Evolutionary conservation across 2,888 invertebrate species (phyloP).

Genomic region (Hedya salicella): DNA sequence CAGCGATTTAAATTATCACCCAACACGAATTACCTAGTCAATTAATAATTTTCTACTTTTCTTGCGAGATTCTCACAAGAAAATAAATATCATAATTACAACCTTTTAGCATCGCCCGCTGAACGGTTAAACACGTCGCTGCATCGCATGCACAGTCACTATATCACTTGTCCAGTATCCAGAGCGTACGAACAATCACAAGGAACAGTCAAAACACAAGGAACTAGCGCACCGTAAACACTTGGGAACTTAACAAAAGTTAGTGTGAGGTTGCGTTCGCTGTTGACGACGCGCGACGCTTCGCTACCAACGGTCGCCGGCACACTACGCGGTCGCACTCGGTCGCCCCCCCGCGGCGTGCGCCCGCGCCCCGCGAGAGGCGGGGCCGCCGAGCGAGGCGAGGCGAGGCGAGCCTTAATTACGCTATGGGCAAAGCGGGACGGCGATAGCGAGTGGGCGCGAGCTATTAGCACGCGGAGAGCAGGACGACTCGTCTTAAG

Average conservation of each 20-base stretch:
- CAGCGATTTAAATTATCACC: constrained; percentile 18
- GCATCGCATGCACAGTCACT: constrained; percentile 83
- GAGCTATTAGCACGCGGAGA: constrained; percentile 88
- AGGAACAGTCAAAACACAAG: constrained; percentile 80
- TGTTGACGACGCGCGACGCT: constrained; percentile 75
- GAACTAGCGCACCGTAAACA: constrained; percentile 75
- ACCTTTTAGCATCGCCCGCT: constrained; percentile 84
- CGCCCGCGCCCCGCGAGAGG: constrained; percentile 62
- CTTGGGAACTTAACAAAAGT: constrained; percentile 76
- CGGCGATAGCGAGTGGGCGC: constrained; percentile 84
- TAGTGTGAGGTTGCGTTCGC: constrained; percentile 70
- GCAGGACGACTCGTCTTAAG: constrained; percentile 86
- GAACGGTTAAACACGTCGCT: constrained; percentile 79
- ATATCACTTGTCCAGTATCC: constrained; percentile 82
- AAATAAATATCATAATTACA: constrained; percentile 67
- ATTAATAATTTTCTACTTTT: constrained; percentile 22
- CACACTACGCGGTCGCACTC: constrained; percentile 79
- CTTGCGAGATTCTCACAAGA: constrained; percentile 63
- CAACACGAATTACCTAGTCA: not conserved
- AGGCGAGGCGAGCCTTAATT: constrained; percentile 84
- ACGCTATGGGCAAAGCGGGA: constrained; percentile 81
- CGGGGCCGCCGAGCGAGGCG: constrained; percentile 76
- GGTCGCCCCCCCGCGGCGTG: constrained; percentile 60
- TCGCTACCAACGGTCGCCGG: constrained; percentile 81
- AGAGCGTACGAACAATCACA: constrained; percentile 64